Base-by-base conservation (phyloP, 1,140 invertebrate species). In the Trigoniulus corallinus region DNA sequence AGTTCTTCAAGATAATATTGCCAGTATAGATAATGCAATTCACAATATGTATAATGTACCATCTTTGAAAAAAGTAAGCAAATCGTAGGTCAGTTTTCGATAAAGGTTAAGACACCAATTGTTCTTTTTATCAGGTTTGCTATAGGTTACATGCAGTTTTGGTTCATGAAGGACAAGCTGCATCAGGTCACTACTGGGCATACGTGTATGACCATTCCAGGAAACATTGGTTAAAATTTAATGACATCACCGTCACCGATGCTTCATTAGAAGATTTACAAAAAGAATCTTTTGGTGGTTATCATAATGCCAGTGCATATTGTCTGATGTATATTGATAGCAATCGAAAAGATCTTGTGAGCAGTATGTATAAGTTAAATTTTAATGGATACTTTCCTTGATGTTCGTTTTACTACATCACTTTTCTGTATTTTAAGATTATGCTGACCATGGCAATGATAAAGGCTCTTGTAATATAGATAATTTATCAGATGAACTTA, bases 161-260 rank as follows among this genome's bases (percentile, higher is more conserved):
- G 49, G 71, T 73, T 18, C 72, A 73, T 56, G 72, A 73, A 55
- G 72, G 72, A n/a, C 67, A 71, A 44, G 69, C 71, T 18, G 68
- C 66, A n/a, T 70, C 67, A 1, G 72, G 72, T 25, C 72, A 73
- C 59, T 73, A 72, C 59, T 73, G 71, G 71, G 68, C 71, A 0
- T 73, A 72, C 56, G 65, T 72, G 22, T 69, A 63, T 52, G 61
- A 67, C 54, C 57, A 58, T 21, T 50, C 41, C 0, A 51, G 55
- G 12, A 55, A 61, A 21, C 24, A 50, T 12, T 60, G 58, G 58
- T 52, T 55, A 26, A 60, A 60, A 58, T 73, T 70, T 56, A 73
- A 73, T 58, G 72, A 73, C 57, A 70, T 70, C 40, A 62, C 68
- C 44, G 69, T 72, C 24, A 62, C 62, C 13, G 65, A 70, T 54